A percentile compares a stretch with the other conserved stretches of the same genome.
These are phyloP conservation scores for Protaetia brevitarsis DNA, from an alignment of 1,140 invertebrate species.

Conservation along the genomic window DNA sequence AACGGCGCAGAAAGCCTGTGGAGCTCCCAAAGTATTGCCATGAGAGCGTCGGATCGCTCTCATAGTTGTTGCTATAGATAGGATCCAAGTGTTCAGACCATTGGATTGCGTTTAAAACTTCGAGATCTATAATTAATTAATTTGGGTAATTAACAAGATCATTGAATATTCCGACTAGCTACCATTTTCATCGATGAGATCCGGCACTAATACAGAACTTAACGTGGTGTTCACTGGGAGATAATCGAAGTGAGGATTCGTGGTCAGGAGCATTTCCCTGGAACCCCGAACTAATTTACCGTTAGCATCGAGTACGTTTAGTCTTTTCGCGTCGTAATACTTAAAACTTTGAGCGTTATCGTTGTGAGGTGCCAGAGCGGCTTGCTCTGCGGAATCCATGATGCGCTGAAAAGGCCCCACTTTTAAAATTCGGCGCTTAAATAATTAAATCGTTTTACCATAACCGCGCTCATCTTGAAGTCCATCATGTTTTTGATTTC, in stretches of 20 bases:
- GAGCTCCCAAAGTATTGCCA: conserved; percentile 98
- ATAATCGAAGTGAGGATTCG: conserved; percentile 76
- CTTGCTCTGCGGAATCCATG: conserved; percentile 84
- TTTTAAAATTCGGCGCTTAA: background rate
- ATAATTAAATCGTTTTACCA: conserved; percentile 60
- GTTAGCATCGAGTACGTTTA: conserved; percentile 69
- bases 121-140: conserved; percentile 57
- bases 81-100: conserved; percentile 91
- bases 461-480: conserved; percentile 84
- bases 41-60: conserved; percentile 83
- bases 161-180: conserved; percentile 26
- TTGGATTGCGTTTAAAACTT: conserved; percentile 81
- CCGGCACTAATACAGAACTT: conserved; percentile 86
- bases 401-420: conserved; percentile 71
- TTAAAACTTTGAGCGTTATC: conserved; percentile 49
- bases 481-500: conserved; percentile 89
- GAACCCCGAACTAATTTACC: conserved; percentile 64
- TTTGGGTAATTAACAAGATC: background rate
- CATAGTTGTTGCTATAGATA: conserved; percentile 88
- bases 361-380: conserved; percentile 65
- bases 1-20: conserved; percentile 85
- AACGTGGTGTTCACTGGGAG: conserved; percentile 79
- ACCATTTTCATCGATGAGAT: conserved; percentile 39
- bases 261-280: conserved; percentile 63
- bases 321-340: conserved; percentile 70